These are phyloP conservation scores for Tiaroga cobitis DNA, from an alignment of 2,797 vertebrate species.

Conservation along the genomic window DNA sequence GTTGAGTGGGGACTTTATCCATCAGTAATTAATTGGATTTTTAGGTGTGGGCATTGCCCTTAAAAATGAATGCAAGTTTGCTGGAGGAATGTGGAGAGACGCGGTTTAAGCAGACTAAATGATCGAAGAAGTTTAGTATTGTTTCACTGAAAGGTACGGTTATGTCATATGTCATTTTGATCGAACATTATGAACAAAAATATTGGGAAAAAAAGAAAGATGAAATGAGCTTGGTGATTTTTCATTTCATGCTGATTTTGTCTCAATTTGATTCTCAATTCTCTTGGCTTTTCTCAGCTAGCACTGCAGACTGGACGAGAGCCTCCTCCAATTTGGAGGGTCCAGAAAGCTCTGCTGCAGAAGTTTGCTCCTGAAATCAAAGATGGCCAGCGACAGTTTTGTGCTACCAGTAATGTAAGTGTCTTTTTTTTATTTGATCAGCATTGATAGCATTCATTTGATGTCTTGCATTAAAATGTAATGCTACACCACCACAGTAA, in stretches of 20 bases:
- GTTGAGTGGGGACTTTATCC: not conserved
- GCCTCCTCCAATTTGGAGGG: constrained; percentile 92
- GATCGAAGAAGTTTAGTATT: not conserved
- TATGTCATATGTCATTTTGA: not conserved
- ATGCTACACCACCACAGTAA: not conserved
- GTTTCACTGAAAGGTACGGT: not conserved
- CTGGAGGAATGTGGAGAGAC: not conserved
- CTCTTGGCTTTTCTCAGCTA: constrained; percentile 71
- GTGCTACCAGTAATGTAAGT: constrained; percentile 93
- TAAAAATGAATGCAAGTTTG: not conserved
- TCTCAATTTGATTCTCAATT: constrained; percentile 4
- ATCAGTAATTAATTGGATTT: not conserved
- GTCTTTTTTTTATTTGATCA: constrained; percentile 18
- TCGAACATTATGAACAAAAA: not conserved
- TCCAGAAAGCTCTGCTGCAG: constrained; percentile 92
- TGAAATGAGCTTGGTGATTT: not conserved
- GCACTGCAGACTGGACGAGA: constrained; percentile 90
- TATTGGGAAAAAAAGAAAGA: not conserved
- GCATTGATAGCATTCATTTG: not conserved
- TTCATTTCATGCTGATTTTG: not conserved
- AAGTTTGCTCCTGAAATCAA: constrained; percentile 95
- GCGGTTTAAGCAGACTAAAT: not conserved
- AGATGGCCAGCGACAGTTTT: constrained; percentile 92
- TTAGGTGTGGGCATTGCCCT: not conserved
- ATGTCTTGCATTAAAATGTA: constrained; percentile 1